Evolutionary conservation across 2,797 vertebrate species (phyloP), one percentile per base, ranked within the genome.

Genomic region (Cottoperca gobio): DNA sequence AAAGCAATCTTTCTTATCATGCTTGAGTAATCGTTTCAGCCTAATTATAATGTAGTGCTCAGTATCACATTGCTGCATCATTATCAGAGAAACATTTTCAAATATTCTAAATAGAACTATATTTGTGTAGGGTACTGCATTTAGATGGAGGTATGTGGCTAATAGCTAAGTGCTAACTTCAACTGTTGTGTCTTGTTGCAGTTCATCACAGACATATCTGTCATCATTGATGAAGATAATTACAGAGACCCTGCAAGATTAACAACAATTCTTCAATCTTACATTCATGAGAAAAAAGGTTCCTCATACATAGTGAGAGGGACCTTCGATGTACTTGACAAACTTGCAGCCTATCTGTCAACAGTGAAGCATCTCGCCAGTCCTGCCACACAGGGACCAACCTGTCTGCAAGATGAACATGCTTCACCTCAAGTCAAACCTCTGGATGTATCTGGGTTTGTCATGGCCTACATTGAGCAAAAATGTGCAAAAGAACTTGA

Each of bases 391-490:
- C 13, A 1, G 4, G 10, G 19, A 21, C 2, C 0, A 28, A 35
- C 42, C 8, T 2, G 23, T 57, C 66, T 37, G n/a, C 76, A 28
- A 17, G 24, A 23, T 42, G 17, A 52, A 19, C 28, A 19, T 8
- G 23, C n/a, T 16, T 9, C 70, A 7, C 1, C 39, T 59, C 19
- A 0, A 9, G 33, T 62, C 16, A 26, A 26, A 26, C 2, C 78
- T 10, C 81, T 93, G 17, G 53, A 79, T 1, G 78, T 91, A 0
- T 81, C 81, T 16, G 19, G 0, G 4, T 0, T 8, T 4, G 69
- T 94, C 6, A 78, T 94, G 86, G 17, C 8, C 5, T 95, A 92
- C 81, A 94, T 95, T 17, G 0, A 48, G 45, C 1, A 78, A 14
- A 93, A 19, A 60, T 80, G 81, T 48, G 11, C 8, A 0, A 17